Base-by-base conservation (phyloP, 2,113 vertebrate species). In the Vimba vimba region DNA sequence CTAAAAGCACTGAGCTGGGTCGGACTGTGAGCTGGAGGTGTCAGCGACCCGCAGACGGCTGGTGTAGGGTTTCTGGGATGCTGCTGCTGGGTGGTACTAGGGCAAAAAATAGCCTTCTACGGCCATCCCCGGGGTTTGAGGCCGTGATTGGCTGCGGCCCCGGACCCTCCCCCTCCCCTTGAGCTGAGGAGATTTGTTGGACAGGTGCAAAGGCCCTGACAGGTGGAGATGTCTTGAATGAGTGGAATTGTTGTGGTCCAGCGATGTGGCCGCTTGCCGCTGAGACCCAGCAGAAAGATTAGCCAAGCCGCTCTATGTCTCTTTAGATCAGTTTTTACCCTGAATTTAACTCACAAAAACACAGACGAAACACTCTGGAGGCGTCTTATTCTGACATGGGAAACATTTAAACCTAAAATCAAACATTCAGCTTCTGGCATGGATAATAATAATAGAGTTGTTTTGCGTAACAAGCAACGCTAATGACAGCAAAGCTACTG, bases 141-240 rank as follows among this genome's bases (percentile, higher is more conserved):
- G 19, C 88, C 78, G 75, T 85, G 76, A 93, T 95, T 95, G 92
- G 94, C 86, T 93, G 91, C 52, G 27, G 76, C 89, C 17, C 30
- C 25, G 85, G 78, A 33, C 55, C 60, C 82, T 27, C 88, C 82
- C 86, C 80, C 87, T 86, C 89, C 86, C 19, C 78, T 76, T 59
- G 45, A 39, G 10, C 57, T 8, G 12, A 10, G 74, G 74, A 55
- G 68, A 76, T 64, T 79, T 86, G 92, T 81, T 87, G 91, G 52
- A 89, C 91, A 94, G 89, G 92, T 91, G 93, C 86, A 25, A 85
- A 87, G 52, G 64, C 3, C 0, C 84, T 90, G 92, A 93, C 95
- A 96, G 93, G 92, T 95, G 92, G 87, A 66, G 90, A 94, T 95
- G 90, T 89, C 91, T 87, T 85, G 91, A 91, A 94, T 96, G 91